Evolutionary conservation across 2,113 vertebrate species (phyloP), one percentile per base, ranked within the genome.

Genomic region (Psittacara wagleri): DNA sequence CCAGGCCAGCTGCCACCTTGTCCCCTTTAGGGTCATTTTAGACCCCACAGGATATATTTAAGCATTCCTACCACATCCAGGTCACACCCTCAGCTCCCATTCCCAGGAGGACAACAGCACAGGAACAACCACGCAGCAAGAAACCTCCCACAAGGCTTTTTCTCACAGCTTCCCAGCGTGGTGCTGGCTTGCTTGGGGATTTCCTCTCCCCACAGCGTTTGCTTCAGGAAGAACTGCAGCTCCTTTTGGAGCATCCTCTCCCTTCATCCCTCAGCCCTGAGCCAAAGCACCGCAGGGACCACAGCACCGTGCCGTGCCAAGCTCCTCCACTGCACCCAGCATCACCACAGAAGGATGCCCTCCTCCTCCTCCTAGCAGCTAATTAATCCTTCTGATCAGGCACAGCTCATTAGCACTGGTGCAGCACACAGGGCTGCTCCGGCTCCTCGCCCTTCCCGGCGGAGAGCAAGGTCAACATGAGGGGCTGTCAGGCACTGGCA

Each of bases 301-400:
- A 7, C 79, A 72, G 96, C 85, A 35, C 17, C 0, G 44, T 0
- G n/a, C 75, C 2, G 12, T 83, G 86, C 93, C 92, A 92, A 55
- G 81, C 86, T 68, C 70, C 0, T 0, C 16, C 11, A 6, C 48
- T 29, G 78, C 61, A 39, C 81, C 64, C 66, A 39, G 55, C 25
- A 51, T 15, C 83, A 52, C 83, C 2, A 5, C 91, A 73, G 63
- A 51, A 77, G 18, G 80, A 74, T 81, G 76, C 23, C 23, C 31
- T 67, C 83, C 77, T n/a, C 17, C 44, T 69, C 17, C 44, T 69
- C 74, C 43, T 51, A 77, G 41, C 84, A 92, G 95, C 96, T 96
- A 96, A 96, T 96, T 96, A 96, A 94, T 96, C 95, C 95, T 96
- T 24, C 73, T 91, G 96, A 82, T 95, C 94, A 91, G 84, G 90